These are phyloP conservation scores for Drosophila seguyi DNA, from an alignment of 1,140 invertebrate genomes.

Conservation along the genomic window DNA sequence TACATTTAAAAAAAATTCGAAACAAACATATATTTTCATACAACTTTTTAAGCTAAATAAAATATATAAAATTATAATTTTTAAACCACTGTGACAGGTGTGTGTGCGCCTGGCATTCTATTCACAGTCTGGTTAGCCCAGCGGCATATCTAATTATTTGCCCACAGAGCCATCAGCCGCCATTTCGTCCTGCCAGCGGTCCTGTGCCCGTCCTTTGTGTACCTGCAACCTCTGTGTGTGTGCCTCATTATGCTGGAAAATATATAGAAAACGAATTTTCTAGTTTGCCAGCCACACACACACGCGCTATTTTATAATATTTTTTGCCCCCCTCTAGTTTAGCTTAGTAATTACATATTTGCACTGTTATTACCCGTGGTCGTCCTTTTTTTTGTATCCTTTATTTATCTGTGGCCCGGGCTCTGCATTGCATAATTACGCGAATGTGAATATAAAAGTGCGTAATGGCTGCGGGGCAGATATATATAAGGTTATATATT, in stretches of 20 bases:
- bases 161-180: conserved; percentile 46
- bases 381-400: conserved; percentile 17
- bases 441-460: conserved; percentile 54
- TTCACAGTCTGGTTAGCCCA: conserved; percentile 60
- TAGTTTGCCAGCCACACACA: conserved; percentile 21
- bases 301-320: conserved; percentile 9
- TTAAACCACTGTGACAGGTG: background rate
- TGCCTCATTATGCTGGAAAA: conserved; percentile 45
- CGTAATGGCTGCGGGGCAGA: conserved; percentile 39
- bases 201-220: background rate
- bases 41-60: background rate
- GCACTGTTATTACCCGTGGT: conserved; percentile 45
- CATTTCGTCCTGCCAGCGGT: background rate
- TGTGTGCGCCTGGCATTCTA: conserved; percentile 44
- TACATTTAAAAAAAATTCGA: background rate
- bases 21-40: background rate
- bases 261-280: conserved; percentile 58
- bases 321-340: conserved; percentile 1
- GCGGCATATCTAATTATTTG: conserved; percentile 64
- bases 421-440: conserved; percentile 51
- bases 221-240: background rate
- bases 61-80: too few species aligned
- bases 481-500: too few species aligned
- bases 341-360: conserved; percentile 51
- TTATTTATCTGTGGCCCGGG: conserved; percentile 25